These are phyloP conservation scores for Bhutanitis thaidina DNA, from an alignment of 2,888 invertebrate genomes.

Conservation along the genomic window DNA sequence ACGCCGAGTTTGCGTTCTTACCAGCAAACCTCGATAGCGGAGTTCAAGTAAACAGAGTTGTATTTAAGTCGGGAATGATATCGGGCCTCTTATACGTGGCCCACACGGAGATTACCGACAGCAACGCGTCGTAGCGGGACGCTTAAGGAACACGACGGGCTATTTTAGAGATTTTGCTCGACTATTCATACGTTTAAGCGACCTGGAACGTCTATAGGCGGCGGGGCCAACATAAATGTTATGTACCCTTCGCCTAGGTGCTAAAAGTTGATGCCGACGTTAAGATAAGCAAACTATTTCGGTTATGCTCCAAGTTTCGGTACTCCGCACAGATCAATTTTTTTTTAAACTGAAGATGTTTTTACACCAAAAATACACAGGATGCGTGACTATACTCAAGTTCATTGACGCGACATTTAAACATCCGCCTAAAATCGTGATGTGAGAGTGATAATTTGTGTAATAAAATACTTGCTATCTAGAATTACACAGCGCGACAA, in stretches of 20 bases:
- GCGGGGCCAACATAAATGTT: constrained; percentile 12
- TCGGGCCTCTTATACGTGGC: constrained; percentile 1
- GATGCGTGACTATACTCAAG: constrained; percentile 11
- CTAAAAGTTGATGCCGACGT: constrained; percentile 18
- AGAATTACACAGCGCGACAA: too few species aligned
- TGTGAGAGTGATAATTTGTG: background rate
- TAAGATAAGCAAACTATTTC: constrained; percentile 21
- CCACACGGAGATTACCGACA: constrained; percentile 4
- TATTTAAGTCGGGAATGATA: background rate
- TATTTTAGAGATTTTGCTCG: constrained; percentile 14
- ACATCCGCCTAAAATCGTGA: constrained; percentile 18
- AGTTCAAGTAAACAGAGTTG: too few species aligned
- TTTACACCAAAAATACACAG: constrained; percentile 10
- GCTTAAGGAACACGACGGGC: constrained; percentile 10
- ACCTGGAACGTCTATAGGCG: constrained; percentile 8
- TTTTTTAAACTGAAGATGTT: too few species aligned
- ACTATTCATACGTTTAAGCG: constrained; percentile 14
- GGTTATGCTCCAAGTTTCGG: constrained; percentile 1
- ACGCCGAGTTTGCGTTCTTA: constrained; percentile 8
- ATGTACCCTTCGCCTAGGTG: constrained; percentile 10
- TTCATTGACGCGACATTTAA: constrained; percentile 15
- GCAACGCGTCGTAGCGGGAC: constrained; percentile 3
- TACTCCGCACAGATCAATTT: background rate
- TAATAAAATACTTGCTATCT: background rate
- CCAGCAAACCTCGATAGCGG: background rate